Base-by-base conservation (phyloP, 53 echinoderm and acorn worm species). In the Pentamera pediparva region DNA sequence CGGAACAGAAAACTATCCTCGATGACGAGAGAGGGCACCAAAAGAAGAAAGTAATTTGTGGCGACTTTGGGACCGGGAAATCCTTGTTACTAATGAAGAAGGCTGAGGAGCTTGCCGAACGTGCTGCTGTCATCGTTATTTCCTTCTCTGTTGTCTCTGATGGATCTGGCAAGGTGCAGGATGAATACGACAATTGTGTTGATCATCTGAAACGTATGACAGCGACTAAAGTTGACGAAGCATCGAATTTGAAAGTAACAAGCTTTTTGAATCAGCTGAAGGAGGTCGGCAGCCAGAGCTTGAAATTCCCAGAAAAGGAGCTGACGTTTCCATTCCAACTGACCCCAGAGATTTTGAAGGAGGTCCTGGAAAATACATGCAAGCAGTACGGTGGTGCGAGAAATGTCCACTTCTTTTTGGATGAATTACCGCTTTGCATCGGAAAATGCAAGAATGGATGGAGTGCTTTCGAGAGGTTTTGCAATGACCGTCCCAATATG, bases 31-130 rank as follows among this genome's bases (percentile, higher is more conserved):
- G 2, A 4, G 2, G 18, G 18, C 13, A 27, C 9, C 31, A 33
- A 6, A 54, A 3, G 28, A 54, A 54, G 2, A 67, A 67, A 5
- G n/a, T 54, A 21, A 8, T 72, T 22, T 32, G 51, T 18, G 73
- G 73, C 51, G 73, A 72, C 24, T 72, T 52, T 49, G 73, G 73
- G 20, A 72, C 73, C 17, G 73, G 54, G 21, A 72, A 72, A 24
- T 72, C 73, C 12, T 35, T 72, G 21, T 4, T 72, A 4, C n/a
- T 70, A 4, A 51, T 51, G 29, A 29, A 48, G 32, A 70, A 29
- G 50, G 70, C 70, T 13, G 50, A 70, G 9, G 45, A 49, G 11
- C 2, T 70, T 12, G 48, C 52, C 17, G 17, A 20, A 20, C 4
- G 25, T 33, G 36, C 10, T 19, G 25, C 17, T 53, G 73, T 54